Percentiles rank a stretch among this genome's conserved stretches.
Evolutionary conservation across 2,888 invertebrate genomes (phyloP).

Genomic region (Pharmacophagus antenor): DNA sequence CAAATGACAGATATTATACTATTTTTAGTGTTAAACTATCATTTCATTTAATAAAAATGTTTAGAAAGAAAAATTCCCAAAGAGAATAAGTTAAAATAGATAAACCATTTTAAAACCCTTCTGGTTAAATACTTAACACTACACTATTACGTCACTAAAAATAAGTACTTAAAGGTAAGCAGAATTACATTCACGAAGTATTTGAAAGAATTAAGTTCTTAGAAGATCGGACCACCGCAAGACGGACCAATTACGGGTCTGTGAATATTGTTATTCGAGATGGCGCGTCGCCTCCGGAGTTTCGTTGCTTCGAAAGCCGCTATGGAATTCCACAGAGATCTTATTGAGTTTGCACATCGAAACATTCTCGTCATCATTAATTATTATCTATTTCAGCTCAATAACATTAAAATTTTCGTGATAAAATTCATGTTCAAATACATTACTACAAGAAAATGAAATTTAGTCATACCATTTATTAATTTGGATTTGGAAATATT

Average conservation of each 20-base stretch:
- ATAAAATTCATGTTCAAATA: no score
- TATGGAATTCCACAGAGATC: slow-evolving; percentile 11
- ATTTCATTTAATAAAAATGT: neutral
- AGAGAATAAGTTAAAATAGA: no score
- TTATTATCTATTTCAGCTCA: slow-evolving; percentile 1
- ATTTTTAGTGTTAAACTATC: no score
- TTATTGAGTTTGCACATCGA: neutral
- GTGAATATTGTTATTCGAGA: slow-evolving; percentile 50
- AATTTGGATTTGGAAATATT: no score
- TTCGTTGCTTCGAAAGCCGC: slow-evolving; percentile 37
- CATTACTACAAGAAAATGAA: no score
- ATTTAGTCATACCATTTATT: no score
- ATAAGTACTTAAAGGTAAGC: slow-evolving; percentile 10
- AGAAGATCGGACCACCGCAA: slow-evolving; percentile 33
- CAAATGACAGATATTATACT: neutral
- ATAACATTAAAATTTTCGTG: no score
- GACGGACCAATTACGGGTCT: slow-evolving; percentile 44
- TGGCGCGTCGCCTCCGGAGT: slow-evolving; percentile 44
- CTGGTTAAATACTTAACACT: neutral
- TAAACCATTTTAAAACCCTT: neutral
- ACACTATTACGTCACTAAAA: neutral
- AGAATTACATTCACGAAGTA: slow-evolving; percentile 23
- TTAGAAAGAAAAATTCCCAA: neutral
- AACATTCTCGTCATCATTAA: slow-evolving; percentile 10
- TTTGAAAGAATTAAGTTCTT: slow-evolving; percentile 27